Percentiles rank a stretch among this genome's conserved stretches.
Evolutionary conservation across 2,797 vertebrate genomes (phyloP).

Genomic region (Columba guinea): DNA sequence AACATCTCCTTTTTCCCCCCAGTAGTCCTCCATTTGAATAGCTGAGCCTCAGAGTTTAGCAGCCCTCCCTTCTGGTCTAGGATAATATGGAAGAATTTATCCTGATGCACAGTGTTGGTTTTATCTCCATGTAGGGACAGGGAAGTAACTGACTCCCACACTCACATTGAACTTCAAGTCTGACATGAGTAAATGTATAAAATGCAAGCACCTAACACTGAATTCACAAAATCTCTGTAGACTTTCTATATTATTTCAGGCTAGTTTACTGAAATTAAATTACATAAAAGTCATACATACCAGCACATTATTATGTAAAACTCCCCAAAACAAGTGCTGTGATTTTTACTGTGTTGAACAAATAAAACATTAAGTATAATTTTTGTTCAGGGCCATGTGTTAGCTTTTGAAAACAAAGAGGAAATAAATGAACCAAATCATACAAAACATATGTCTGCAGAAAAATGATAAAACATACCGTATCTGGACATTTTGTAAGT

Average conservation of each 20-base stretch:
- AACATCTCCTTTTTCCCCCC: neutral
- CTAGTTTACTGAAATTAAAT: constrained; percentile 53
- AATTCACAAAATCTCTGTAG: constrained; percentile 31
- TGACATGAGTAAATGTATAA: constrained; percentile 34
- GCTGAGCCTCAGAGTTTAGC: neutral
- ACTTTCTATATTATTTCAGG: constrained; percentile 35
- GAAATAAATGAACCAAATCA: constrained; percentile 57
- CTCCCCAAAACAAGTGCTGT: constrained; percentile 15
- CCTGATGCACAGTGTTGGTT: neutral
- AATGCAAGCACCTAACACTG: constrained; percentile 27
- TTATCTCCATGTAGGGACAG: neutral
- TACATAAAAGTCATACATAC: constrained; percentile 40
- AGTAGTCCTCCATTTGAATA: neutral
- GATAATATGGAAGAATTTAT: constrained; percentile 16
- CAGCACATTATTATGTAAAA: constrained; percentile 47
- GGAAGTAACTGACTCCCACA: constrained; percentile 33
- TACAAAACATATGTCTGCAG: constrained; percentile 44
- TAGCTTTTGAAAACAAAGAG: constrained; percentile 57
- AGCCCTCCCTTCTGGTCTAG: neutral
- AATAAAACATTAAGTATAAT: constrained; percentile 29
- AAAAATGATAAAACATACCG: constrained; percentile 30
- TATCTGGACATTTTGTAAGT: constrained; percentile 24
- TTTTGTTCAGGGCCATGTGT: constrained; percentile 48
- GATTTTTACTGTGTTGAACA: constrained; percentile 50
- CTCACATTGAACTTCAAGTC: constrained; percentile 20